Percentiles rank a stretch among this genome's conserved stretches.
Conservation (phyloP, 2,888 invertebrate species). For the Tolmerus cingulatus region DNA sequence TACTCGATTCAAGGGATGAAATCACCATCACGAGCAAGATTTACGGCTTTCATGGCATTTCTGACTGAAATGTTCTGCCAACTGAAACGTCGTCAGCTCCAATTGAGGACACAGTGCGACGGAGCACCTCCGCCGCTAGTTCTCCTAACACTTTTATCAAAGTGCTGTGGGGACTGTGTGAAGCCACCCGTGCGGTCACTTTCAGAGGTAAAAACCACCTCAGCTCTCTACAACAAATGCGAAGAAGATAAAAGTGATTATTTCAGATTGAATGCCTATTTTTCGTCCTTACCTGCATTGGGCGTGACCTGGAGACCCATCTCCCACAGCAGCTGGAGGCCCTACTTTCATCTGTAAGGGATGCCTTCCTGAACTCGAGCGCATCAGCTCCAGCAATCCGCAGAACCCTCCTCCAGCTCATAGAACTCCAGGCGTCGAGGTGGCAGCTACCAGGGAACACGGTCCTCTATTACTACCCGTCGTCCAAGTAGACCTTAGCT, state of each 20-base stretch:
- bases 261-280: slow-evolving; percentile 85
- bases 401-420: slow-evolving; percentile 85
- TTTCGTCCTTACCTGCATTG: slow-evolving; percentile 87
- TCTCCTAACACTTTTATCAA: slow-evolving; percentile 82
- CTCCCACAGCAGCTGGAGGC: slow-evolving; percentile 82
- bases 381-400: slow-evolving; percentile 78
- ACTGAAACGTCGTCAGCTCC: slow-evolving; percentile 73
- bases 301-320: slow-evolving; percentile 84
- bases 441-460: slow-evolving; percentile 92
- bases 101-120: slow-evolving; percentile 66
- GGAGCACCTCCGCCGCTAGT: slow-evolving; percentile 76
- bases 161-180: slow-evolving; percentile 89
- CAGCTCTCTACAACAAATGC: neutral
- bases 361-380: slow-evolving; percentile 81
- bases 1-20: slow-evolving; percentile 65
- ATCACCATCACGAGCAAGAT: slow-evolving; percentile 70
- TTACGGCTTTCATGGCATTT: slow-evolving; percentile 88
- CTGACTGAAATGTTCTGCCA: slow-evolving; percentile 91
- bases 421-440: slow-evolving; percentile 88
- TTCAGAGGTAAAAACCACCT: slow-evolving; percentile 70
- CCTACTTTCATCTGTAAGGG: slow-evolving; percentile 80
- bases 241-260: neutral
- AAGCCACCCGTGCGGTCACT: slow-evolving; percentile 82
- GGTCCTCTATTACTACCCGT: slow-evolving; percentile 86
- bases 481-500: slow-evolving; percentile 63